Evolutionary conservation across 2,113 vertebrate genomes (phyloP), one percentile per base, ranked within the genome.

Genomic region (Oryzias curvinotus): DNA sequence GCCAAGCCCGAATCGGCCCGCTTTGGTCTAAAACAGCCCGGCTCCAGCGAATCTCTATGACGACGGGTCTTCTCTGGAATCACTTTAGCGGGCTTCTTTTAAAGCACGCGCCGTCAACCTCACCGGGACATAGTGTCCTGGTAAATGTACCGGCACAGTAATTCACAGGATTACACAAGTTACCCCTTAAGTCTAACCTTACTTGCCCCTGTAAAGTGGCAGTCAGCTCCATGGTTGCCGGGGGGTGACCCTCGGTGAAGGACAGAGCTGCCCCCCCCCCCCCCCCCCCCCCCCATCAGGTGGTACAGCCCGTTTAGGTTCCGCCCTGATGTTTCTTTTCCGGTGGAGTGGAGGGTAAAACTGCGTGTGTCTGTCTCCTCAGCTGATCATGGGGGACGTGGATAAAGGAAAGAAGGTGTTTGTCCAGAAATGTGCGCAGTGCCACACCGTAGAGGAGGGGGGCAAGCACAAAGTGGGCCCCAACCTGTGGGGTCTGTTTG

Each of bases 401-500:
- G 90, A 85, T 17, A 92, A 94, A 65, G 91, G 92, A 82, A 94
- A 91, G 83, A 91, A 91, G 82, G 80, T 89, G 10, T 96, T 95
- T 36, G 81, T 92, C 79, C 91, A 94, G 79, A 93, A 95, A 87
- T 95, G 91, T 73, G 84, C 87, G 19, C 89, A 94, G 75, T 94
- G 93, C 80, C 91, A 93, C 85, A 87, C 91, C 3, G 89, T 94
- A 50, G 92, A 95, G 75, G 74, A 93, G 18, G 83, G 70, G 4
- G 90, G 93, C 66, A 95, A 94, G 59, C 91, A 93, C 62, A 95
- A 94, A 73, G 91, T 88, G 7, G 92, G 92, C 6, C 89, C 92
- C 71, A 93, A 95, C 82, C 89, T 96, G 54, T 92, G 87, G 87
- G 89, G 91, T 41, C 77, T 95, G 46, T 87, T 94, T 57, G 92